Evolutionary conservation across 1,140 invertebrate species (phyloP), one percentile per base, ranked within the genome.

Genomic region (Pseudomyrmex sp.): DNA sequence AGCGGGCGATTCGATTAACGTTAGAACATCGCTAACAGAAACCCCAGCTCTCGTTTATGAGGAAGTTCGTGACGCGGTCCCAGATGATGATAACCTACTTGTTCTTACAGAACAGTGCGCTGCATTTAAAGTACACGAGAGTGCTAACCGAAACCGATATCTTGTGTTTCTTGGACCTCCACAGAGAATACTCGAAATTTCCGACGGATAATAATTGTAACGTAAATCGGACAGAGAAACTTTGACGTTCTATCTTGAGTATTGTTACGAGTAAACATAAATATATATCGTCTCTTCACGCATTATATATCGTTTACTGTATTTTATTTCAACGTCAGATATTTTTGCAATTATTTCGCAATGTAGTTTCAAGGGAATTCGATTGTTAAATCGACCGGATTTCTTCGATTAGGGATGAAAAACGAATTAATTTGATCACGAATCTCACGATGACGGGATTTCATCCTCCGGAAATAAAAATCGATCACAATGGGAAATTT

Each of bases 1-100:
- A 85, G 62, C 56, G 35, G 15, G 26, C 10, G 35, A 73, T 74
- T 86, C 68, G 56, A 85, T 86, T 74, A 85, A 74, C 23, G 52
- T 69, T 26, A 46, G 20, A 68, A 65, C 58, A 70, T 5, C 15
- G 46, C 9, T 50, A 52, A 66, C 56, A 35, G 66, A 77, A 72
- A 72, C 20, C 35, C 13, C 48, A 79, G 44, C n/a, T 86, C n/a
- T 86, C 20, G 12, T 46, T 15, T 9, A n/a, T 13, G n/a, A 18
- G 9, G 9, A 48, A 66, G 56, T 56, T 70, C 35, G 5, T 35
- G 62, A 20, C 52, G 35, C 1, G 13, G 0, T 68, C 26, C 9
- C 20, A 26, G 9, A 44, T 56, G 50, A 61, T 50, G 62, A 18
- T 10, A 68, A 82, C 69, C 23, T 74, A 65, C 63, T 85, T 52